Evolutionary conservation across 2,113 vertebrate species (phyloP).

Genomic region (Chionodraco myersi): DNA sequence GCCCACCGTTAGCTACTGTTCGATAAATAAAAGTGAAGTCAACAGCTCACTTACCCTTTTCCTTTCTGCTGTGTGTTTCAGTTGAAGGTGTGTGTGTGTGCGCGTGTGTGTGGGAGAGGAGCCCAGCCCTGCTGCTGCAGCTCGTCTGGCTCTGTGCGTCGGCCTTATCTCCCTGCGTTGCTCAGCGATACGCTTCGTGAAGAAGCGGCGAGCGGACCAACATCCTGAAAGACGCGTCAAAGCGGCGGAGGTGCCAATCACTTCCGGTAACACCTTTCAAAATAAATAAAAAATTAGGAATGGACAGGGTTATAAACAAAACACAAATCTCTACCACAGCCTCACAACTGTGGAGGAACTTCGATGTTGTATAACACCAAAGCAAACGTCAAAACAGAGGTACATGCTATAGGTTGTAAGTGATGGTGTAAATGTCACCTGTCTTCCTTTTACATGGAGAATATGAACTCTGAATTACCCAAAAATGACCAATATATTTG

Average conservation of each 20-base stretch:
- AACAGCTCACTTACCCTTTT: conserved; percentile 58
- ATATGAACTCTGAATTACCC: no score
- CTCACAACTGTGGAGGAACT: no score
- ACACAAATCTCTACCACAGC: no score
- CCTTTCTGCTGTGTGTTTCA: conserved; percentile 29
- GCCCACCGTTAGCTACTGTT: neutral
- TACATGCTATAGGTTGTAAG: no score
- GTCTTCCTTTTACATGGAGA: no score
- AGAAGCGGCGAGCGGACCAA: conserved; percentile 34
- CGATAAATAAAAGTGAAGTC: conserved; percentile 10
- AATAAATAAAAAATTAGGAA: conserved; percentile 37
- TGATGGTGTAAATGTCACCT: no score
- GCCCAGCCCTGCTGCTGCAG: conserved; percentile 68
- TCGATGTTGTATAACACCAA: no score
- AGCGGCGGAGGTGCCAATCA: neutral
- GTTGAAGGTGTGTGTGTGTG: conserved; percentile 16
- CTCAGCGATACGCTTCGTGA: conserved; percentile 60
- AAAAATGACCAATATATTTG: no score
- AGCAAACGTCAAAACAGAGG: no score
- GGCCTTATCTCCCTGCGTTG: conserved; percentile 68
- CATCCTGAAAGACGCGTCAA: neutral
- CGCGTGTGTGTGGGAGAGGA: conserved; percentile 23
- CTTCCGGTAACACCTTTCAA: conserved; percentile 33
- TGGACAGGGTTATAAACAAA: no score
- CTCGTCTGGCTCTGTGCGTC: conserved; percentile 40